Conservation (phyloP, 2,113 vertebrate genomes). For the Panthera uncia region DNA sequence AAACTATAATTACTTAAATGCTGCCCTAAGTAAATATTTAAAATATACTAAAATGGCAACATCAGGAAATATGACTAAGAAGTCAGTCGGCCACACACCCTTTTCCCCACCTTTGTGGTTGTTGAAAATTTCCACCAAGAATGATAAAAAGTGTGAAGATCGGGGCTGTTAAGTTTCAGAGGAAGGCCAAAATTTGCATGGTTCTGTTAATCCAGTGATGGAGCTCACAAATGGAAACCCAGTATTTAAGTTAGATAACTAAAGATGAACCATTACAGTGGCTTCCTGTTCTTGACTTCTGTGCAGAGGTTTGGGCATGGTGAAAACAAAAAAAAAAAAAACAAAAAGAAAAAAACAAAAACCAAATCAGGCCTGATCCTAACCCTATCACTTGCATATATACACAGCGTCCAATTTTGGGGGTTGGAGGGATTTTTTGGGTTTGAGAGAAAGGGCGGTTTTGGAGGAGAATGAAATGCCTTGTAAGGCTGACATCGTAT, state of each 20-base stretch:
- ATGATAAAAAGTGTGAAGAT: slow-evolving; percentile 41
- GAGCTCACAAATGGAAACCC: not conserved
- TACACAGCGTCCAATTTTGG: not conserved
- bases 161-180: not conserved
- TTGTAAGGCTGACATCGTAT: not conserved
- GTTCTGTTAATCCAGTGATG: not conserved
- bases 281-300: not conserved
- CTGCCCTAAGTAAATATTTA: slow-evolving; percentile 59
- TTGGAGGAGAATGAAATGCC: not conserved
- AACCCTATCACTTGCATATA: not conserved
- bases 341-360: not conserved
- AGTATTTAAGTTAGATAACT: not conserved
- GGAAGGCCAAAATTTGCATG: not conserved
- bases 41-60: slow-evolving; percentile 65
- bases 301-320: not conserved
- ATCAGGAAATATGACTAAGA: slow-evolving; percentile 75
- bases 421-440: not conserved
- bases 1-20: slow-evolving; percentile 48
- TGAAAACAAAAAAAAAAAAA: not conserved
- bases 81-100: slow-evolving; percentile 17
- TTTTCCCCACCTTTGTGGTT: slow-evolving; percentile 67
- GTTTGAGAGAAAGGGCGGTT: not conserved
- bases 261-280: not conserved
- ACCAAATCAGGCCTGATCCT: not conserved
- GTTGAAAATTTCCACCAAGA: slow-evolving; percentile 69